Conservation (phyloP, 2,888 invertebrate genomes). For the Epirrhoe tristata region DNA sequence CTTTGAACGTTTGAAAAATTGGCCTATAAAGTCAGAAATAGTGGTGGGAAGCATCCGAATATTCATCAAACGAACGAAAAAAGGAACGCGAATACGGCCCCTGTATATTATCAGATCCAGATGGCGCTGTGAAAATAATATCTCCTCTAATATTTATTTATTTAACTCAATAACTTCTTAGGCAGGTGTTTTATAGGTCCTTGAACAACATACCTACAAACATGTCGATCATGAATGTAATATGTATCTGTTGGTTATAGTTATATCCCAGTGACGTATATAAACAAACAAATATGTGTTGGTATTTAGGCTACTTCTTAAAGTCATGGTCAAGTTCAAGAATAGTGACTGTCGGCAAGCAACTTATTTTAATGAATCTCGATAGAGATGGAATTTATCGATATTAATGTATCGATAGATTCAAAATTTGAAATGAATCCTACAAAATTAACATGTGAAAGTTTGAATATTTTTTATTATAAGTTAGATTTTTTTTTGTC, state of each 20-base stretch:
- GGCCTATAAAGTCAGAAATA: no score
- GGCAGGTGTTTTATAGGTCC: neutral
- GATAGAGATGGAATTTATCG: slow-evolving; percentile 23
- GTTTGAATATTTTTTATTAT: neutral
- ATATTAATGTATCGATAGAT: slow-evolving; percentile 13
- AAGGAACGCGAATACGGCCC: no score
- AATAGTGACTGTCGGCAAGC: slow-evolving; percentile 52
- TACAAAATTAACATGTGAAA: slow-evolving; percentile 1
- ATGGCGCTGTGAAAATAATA: no score
- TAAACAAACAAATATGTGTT: slow-evolving; percentile 37
- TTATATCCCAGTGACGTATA: slow-evolving; percentile 19
- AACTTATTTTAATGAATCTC: slow-evolving; percentile 31
- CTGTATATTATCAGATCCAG: no score
- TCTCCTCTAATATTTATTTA: no score
- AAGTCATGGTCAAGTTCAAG: slow-evolving; percentile 64
- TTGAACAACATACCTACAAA: slow-evolving; percentile 15
- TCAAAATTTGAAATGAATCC: neutral
- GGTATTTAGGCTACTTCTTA: slow-evolving; percentile 51
- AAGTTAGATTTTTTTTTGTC: neutral
- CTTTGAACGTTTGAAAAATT: no score
- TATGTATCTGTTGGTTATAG: slow-evolving; percentile 16
- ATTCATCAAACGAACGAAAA: no score
- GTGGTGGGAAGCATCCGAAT: no score
- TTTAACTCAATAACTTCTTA: neutral
- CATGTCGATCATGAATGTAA: neutral